Evolutionary conservation across 2,888 invertebrate species (phyloP).

Genomic region (Coremacera marginata): DNA sequence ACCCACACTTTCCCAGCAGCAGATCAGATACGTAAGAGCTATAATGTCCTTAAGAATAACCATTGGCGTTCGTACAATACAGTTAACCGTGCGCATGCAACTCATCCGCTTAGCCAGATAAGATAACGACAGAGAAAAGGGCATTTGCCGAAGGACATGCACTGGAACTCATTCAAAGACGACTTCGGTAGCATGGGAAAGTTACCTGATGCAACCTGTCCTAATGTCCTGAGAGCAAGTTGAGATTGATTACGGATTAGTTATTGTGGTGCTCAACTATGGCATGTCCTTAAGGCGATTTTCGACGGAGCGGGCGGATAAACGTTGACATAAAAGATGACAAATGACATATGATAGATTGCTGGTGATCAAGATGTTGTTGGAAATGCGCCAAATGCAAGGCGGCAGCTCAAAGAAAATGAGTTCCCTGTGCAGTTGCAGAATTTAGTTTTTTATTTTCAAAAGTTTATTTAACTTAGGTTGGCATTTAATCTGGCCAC

Average conservation of each 20-base stretch:
- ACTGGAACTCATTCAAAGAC: neutral
- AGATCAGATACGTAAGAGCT: neutral
- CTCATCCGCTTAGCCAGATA: conserved; percentile 55
- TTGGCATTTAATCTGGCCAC: conserved; percentile 57
- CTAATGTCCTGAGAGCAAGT: conserved; percentile 58
- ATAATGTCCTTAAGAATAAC: conserved; percentile 15
- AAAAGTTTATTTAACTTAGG: conserved; percentile 51
- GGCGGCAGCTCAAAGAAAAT: conserved; percentile 1
- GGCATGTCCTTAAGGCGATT: conserved; percentile 17
- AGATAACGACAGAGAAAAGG: conserved; percentile 28
- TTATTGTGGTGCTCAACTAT: neutral
- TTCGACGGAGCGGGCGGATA: neutral
- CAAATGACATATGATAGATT: conserved; percentile 28
- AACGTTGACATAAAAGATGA: neutral
- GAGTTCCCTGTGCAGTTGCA: neutral
- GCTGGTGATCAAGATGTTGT: neutral
- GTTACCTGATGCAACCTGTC: conserved; percentile 56
- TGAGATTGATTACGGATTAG: conserved; percentile 54
- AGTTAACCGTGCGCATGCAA: conserved; percentile 64
- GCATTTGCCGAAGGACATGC: conserved; percentile 8
- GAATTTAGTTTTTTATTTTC: neutral
- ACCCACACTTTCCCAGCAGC: neutral
- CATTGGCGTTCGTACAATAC: neutral
- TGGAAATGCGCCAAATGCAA: neutral
- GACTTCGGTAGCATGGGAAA: conserved; percentile 7